Evolutionary conservation across 1,140 invertebrate species (phyloP), one percentile per base, ranked within the genome.

Genomic region (Stegodyphus dumicola): DNA sequence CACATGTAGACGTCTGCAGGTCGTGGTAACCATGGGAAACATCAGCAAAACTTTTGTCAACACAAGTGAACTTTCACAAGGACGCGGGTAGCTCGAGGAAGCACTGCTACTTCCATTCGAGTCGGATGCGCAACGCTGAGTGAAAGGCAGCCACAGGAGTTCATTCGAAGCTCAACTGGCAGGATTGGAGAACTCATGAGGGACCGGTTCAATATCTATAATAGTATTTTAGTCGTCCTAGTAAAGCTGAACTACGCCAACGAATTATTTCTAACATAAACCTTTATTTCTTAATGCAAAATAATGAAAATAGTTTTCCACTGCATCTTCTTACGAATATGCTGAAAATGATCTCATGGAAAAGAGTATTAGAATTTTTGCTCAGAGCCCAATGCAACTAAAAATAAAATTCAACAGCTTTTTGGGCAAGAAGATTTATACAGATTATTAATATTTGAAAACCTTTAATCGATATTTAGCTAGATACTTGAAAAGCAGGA

Each of bases 1-100:
- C 80, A 76, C 65, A 77, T 76, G 74, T 69, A 83, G 80, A 54
- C 52, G 73, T 77, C 74, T 69, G 18, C 48, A 15, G 52, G 48
- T 11, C 33, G 49, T 60, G 81, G 81, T 85, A 85, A 76, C 81
- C 81, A 76, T 56, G 65, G 81, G 81, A 85, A 83, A 85, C 81
- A 77, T 18, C 11, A 7, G 7, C 6, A 11, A 49, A 65, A 77
- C 54, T 69, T 74, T 77, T 77, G 73, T 76, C 81, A 85, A 85
- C 81, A 85, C 65, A 81, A 81, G 70, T 85, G 74, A 85, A 85
- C 73, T 85, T 85, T 53, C 51, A 64, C 81, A 85, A 85, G 81
- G 81, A 73, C 81, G 64, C 15, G 49, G 18, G 13, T 33, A 73
- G 60, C 70, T 6, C 52, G 7, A 54, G 54, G 79, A 73, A 71